Conservation (phyloP, 2,888 invertebrate genomes). For the Adineta ricciae region DNA sequence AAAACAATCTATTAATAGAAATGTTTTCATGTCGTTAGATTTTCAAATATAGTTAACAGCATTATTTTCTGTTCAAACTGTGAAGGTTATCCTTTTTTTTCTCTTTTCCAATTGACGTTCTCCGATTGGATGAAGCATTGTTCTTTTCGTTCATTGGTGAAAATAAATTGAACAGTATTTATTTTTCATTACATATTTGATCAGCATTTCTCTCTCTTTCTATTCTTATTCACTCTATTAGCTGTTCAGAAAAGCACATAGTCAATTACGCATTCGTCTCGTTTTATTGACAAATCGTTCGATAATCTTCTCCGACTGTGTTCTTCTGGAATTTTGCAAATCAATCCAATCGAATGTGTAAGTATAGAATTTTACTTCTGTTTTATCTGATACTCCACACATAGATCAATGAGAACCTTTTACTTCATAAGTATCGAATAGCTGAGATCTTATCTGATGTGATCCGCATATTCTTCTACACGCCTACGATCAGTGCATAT, state of each 20-base stretch:
- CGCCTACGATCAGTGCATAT: no score
- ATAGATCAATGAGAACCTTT: not conserved
- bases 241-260: slow-evolving; percentile 2
- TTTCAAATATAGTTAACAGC: not conserved
- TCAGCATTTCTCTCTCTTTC: not conserved
- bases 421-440: not conserved
- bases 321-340: not conserved
- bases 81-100: not conserved
- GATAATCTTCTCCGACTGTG: not conserved
- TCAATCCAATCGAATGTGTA: not conserved
- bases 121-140: not conserved
- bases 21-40: not conserved
- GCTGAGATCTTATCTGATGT: no score
- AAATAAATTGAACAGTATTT: not conserved
- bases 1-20: not conserved
- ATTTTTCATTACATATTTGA: not conserved
- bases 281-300: not conserved
- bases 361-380: not conserved
- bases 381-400: not conserved
- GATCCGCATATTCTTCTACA: no score
- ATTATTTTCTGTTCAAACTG: not conserved
- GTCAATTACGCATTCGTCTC: not conserved
- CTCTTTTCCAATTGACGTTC: not conserved
- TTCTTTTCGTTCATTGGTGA: not conserved
- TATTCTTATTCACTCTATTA: not conserved